Conservation (phyloP, 2,888 invertebrate genomes). For the Diarsia rubi region DNA sequence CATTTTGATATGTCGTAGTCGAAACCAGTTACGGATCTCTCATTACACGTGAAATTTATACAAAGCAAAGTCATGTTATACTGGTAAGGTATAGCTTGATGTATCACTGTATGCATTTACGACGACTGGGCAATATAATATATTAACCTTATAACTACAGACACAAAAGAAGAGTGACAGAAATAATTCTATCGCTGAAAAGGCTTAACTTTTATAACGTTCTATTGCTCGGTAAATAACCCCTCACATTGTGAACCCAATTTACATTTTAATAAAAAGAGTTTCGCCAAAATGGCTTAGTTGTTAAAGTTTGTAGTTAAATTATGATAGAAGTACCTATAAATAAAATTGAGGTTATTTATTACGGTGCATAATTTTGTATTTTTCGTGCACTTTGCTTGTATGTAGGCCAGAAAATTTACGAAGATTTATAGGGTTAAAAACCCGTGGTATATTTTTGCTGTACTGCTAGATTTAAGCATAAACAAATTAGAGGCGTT, state of each 20-base stretch:
- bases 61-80: too few species aligned
- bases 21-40: too few species aligned
- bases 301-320: conserved; percentile 41
- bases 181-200: conserved; percentile 1
- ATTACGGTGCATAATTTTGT: conserved; percentile 33
- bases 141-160: not conserved
- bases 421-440: not conserved
- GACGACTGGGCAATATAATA: too few species aligned
- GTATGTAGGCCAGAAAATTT: conserved; percentile 20
- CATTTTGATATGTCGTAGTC: not conserved
- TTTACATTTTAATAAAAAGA: conserved; percentile 61
- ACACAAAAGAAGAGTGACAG: not conserved
- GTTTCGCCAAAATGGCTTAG: conserved; percentile 40
- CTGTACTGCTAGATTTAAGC: not conserved
- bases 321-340: conserved; percentile 38
- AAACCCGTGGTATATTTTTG: not conserved
- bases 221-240: conserved; percentile 45
- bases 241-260: conserved; percentile 40
- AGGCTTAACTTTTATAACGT: not conserved
- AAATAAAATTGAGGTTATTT: conserved; percentile 45
- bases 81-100: too few species aligned
- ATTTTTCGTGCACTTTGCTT: conserved; percentile 17
- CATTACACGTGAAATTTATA: too few species aligned
- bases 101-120: too few species aligned
- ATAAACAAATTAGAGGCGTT: not conserved